A percentile compares a stretch with the other conserved stretches of the same genome.
These are phyloP conservation scores for Neoarius graeffei DNA, from an alignment of 2,113 vertebrate species.

Conservation along the genomic window DNA sequence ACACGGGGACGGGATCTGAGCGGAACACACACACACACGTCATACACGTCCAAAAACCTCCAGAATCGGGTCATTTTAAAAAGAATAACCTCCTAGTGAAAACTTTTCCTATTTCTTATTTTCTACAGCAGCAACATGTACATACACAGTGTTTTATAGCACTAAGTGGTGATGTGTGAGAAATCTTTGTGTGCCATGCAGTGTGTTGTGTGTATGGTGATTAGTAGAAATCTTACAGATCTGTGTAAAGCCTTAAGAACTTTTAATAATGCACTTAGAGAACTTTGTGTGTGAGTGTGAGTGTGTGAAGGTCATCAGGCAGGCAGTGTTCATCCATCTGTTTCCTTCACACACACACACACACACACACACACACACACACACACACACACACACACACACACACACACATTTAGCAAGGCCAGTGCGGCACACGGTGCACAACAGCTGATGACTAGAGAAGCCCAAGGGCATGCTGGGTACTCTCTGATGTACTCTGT, in stretches of 20 bases:
- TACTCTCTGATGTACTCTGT: slow-evolving; percentile 28
- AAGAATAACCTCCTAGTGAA: not conserved
- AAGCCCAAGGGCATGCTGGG: slow-evolving; percentile 47
- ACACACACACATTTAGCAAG: not conserved
- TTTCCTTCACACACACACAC: slow-evolving; percentile 32
- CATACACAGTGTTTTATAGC: not conserved
- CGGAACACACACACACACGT: slow-evolving; percentile 41
- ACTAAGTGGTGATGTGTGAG: not conserved
- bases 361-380: slow-evolving; percentile 26
- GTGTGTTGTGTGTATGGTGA: not conserved
- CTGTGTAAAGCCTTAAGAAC: slow-evolving; percentile 26
- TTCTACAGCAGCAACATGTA: not conserved
- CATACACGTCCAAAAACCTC: slow-evolving; percentile 1
- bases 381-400: slow-evolving; percentile 16
- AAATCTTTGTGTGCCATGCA: not conserved
- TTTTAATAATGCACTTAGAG: slow-evolving; percentile 8
- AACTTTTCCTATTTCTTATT: too few relatives aligned
- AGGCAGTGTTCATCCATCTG: slow-evolving; percentile 46
- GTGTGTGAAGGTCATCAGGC: slow-evolving; percentile 32
- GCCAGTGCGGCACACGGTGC: slow-evolving; percentile 7
- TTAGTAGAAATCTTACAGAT: not conserved
- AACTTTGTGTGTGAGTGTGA: slow-evolving; percentile 16
- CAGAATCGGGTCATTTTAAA: not conserved
- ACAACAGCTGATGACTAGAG: slow-evolving; percentile 46
- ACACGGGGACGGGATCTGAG: slow-evolving; percentile 89